A percentile compares a stretch with the other conserved stretches of the same genome.
Evolutionary conservation across 2,888 invertebrate genomes (phyloP).

Genomic region (Aricia artaxerxes): DNA sequence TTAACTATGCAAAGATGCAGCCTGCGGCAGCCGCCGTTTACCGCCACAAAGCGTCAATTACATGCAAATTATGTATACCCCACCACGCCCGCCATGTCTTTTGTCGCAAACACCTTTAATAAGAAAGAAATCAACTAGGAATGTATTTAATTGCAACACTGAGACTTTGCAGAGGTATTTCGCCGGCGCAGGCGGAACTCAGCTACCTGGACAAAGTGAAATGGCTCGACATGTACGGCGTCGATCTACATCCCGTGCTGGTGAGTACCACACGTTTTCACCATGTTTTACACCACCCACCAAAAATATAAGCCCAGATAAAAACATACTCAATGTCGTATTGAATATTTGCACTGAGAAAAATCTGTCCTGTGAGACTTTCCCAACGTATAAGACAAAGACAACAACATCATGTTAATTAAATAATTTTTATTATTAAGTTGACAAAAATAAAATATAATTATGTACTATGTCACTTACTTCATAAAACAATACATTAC

Average conservation of each 20-base stretch:
- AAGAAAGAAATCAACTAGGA: slow-evolving; percentile 52
- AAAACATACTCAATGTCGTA: too few relatives aligned
- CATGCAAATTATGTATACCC: slow-evolving; percentile 76
- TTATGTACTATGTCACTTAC: neutral
- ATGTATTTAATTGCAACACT: slow-evolving; percentile 31
- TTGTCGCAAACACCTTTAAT: slow-evolving; percentile 59
- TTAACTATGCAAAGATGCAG: slow-evolving; percentile 75
- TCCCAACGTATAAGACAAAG: neutral
- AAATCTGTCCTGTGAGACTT: too few relatives aligned
- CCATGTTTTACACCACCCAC: neutral
- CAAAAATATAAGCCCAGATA: neutral
- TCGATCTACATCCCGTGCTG: slow-evolving; percentile 97
- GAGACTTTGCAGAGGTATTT: slow-evolving; percentile 84
- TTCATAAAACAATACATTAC: neutral
- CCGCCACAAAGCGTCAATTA: slow-evolving; percentile 72
- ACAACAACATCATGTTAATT: neutral
- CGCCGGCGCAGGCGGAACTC: slow-evolving; percentile 95
- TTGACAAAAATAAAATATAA: neutral
- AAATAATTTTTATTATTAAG: too few relatives aligned
- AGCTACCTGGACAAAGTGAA: slow-evolving; percentile 98
- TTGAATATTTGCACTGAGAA: too few relatives aligned
- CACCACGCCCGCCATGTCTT: slow-evolving; percentile 57
- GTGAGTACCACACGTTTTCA: slow-evolving; percentile 77
- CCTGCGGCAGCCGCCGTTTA: slow-evolving; percentile 53
- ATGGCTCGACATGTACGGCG: slow-evolving; percentile 99